Evolutionary conservation across 2,888 invertebrate genomes (phyloP).

Genomic region (Carabus problematicus): DNA sequence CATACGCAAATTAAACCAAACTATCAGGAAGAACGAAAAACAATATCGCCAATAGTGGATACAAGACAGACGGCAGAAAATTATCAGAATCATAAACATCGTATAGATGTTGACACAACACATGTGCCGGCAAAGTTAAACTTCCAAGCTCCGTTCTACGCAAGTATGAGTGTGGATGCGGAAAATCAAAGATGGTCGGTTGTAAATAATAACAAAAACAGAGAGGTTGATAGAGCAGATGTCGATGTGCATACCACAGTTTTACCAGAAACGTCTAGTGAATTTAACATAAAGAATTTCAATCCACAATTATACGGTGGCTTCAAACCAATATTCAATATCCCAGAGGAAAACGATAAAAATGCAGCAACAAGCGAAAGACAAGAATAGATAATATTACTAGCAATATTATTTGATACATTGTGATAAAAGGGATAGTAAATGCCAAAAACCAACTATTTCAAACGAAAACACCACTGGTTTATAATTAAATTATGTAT

Average conservation of each 20-base stretch:
- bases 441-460: constrained; percentile 25
- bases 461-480: constrained; percentile 13
- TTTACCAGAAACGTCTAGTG: constrained; percentile 57
- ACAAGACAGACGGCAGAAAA: constrained; percentile 42
- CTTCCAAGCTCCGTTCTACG: constrained; percentile 74
- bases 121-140: constrained; percentile 62
- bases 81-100: constrained; percentile 44
- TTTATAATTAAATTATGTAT: constrained; percentile 32
- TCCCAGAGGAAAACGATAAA: constrained; percentile 50
- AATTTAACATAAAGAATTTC: constrained; percentile 71
- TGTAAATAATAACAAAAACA: constrained; percentile 55
- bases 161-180: constrained; percentile 68
- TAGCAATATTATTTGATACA: constrained; percentile 12
- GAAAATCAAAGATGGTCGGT: constrained; percentile 71
- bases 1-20: constrained; percentile 49
- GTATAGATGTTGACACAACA: constrained; percentile 44
- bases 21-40: constrained; percentile 36
- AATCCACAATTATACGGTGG: constrained; percentile 74
- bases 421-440: constrained; percentile 20
- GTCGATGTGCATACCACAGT: constrained; percentile 54
- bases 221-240: constrained; percentile 48
- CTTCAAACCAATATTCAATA: constrained; percentile 71
- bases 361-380: constrained; percentile 21
- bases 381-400: constrained; percentile 30
- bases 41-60: constrained; percentile 35